phyloP scores from a whole-genome alignment of 1,140 invertebrate genomes.

The Drosophila arawakana region DNA sequence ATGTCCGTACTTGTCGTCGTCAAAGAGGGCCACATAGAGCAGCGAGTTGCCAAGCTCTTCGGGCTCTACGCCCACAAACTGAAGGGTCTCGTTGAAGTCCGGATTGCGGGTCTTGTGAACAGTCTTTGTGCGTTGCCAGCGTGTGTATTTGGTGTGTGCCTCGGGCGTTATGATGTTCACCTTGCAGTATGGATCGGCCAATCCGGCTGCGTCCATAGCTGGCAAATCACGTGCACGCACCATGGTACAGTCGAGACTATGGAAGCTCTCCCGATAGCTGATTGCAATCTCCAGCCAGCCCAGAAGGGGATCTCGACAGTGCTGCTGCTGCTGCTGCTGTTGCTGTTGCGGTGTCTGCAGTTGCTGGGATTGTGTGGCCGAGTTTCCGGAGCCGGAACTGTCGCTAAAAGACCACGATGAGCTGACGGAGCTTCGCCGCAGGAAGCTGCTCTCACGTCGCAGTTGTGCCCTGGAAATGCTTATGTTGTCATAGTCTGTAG shows the following conservation, averaged over 20 bases:
- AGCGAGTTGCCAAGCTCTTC: constrained; percentile 89
- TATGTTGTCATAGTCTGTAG: constrained; percentile 70
- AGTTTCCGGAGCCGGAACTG: constrained; percentile 77
- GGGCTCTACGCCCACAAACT: constrained; percentile 92
- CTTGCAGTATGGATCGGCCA: constrained; percentile 96
- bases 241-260: constrained; percentile 92
- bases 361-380: constrained; percentile 52
- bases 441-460: constrained; percentile 73
- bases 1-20: constrained; percentile 94
- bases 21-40: constrained; percentile 90
- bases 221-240: constrained; percentile 90
- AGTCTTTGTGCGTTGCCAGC: constrained; percentile 89
- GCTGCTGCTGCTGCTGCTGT: constrained; percentile 57
- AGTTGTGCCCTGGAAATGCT: constrained; percentile 69
- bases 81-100: constrained; percentile 96
- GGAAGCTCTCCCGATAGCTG: constrained; percentile 90
- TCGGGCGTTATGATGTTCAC: constrained; percentile 89
- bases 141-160: constrained; percentile 75
- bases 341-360: constrained; percentile 46
- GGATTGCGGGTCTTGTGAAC: constrained; percentile 96
- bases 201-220: constrained; percentile 94
- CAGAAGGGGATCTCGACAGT: constrained; percentile 85
- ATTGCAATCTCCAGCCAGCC: constrained; percentile 91
- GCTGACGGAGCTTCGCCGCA: constrained; percentile 76
- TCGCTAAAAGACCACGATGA: constrained; percentile 83